Evolutionary conservation across 2,797 vertebrate genomes (phyloP).

Genomic region (Gobionotothen gibberifrons): DNA sequence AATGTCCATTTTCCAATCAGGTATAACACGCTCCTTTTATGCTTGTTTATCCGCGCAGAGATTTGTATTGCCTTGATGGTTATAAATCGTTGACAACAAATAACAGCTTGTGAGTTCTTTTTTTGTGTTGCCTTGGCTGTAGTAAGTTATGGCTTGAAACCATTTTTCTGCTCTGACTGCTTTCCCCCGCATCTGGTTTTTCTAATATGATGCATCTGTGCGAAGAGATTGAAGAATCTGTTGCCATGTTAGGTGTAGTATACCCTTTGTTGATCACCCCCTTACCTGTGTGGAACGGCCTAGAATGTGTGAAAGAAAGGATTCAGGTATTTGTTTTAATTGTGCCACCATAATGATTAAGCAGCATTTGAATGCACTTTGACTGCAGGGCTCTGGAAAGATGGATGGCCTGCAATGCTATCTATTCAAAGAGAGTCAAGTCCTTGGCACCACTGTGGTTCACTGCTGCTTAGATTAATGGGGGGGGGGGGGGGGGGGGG

Average conservation of each 20-base stretch:
- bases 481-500: slow-evolving; percentile 46
- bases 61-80: slow-evolving; percentile 40
- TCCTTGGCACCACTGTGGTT: slow-evolving; percentile 68
- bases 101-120: background rate
- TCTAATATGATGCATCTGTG: slow-evolving; percentile 64
- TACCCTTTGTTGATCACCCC: slow-evolving; percentile 70
- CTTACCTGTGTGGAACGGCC: slow-evolving; percentile 56
- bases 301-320: slow-evolving; percentile 67
- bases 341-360: slow-evolving; percentile 80
- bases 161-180: slow-evolving; percentile 49
- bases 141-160: slow-evolving; percentile 51
- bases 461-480: slow-evolving; percentile 71
- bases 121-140: slow-evolving; percentile 3
- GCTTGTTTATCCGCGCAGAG: slow-evolving; percentile 49
- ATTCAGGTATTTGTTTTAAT: slow-evolving; percentile 82
- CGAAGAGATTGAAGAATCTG: slow-evolving; percentile 55
- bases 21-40: slow-evolving; percentile 44
- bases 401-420: slow-evolving; percentile 79
- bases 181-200: slow-evolving; percentile 59
- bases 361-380: slow-evolving; percentile 75
- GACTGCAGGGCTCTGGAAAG: slow-evolving; percentile 80
- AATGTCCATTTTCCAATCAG: slow-evolving; percentile 54
- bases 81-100: slow-evolving; percentile 39
- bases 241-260: slow-evolving; percentile 76
- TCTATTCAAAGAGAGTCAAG: slow-evolving; percentile 72